Base-by-base conservation (phyloP, 2,113 vertebrate species). In the Lanius collurio region DNA sequence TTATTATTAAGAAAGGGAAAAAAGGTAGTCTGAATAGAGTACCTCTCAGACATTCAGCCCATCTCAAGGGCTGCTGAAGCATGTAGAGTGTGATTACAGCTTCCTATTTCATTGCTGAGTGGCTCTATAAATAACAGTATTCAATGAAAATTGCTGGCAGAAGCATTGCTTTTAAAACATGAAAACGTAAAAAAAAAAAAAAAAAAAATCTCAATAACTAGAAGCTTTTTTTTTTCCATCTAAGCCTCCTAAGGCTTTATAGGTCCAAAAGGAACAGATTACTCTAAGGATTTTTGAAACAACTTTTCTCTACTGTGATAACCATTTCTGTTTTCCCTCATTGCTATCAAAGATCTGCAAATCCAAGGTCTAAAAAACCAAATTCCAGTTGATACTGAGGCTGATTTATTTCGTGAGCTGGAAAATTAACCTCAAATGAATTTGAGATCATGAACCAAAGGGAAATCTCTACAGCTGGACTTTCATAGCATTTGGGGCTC, bases 101-200 rank as follows among this genome's bases (percentile, higher is more conserved):
- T 92, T 91, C 71, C 75, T 67, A 85, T 91, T 93, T 83, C 75
- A 39, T 83, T 83, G 75, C 82, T 91, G 81, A 95, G 82, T 91
- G 75, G 70, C 11, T 96, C 87, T 93, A 95, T 94, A 91, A 91
- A 91, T 93, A 95, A 87, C 62, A 77, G 28, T 21, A 31, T 85
- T 97, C 67, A 70, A 31, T 46, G 90, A 88, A 95, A 96, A 94
- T 62, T 94, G 63, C 78, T 94, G 71, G 69, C 82, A 87, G 69
- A 94, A 92, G 65, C 44, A 62, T 49, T 84, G 77, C 69, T 76
- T 94, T 94, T 87, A 75, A 94, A 95, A 56, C 44, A 80, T 57
- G 65, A 76, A 89, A 91, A 87, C 69, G n/a, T 53, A 71, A 30
- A 27, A 69, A 59, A n/a, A 67, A 27, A 69, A 59, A n/a, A 67